These are phyloP conservation scores for Athalia rosae DNA, from an alignment of 2,888 invertebrate species.

Conservation along the genomic window DNA sequence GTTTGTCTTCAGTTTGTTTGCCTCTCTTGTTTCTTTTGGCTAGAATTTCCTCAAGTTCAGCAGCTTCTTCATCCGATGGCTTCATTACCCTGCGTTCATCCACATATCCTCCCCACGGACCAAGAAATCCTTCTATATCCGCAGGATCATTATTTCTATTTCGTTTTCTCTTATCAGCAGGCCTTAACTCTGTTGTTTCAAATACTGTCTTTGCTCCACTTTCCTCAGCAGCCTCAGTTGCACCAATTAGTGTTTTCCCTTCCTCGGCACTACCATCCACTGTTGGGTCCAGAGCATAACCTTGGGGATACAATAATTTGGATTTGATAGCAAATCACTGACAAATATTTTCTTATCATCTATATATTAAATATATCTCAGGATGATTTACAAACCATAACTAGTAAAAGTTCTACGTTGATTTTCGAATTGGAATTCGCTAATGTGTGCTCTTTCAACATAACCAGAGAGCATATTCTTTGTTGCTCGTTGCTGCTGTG, in stretches of 20 bases:
- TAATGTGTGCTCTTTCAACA: constrained; percentile 96
- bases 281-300: constrained; percentile 96
- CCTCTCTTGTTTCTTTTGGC: constrained; percentile 93
- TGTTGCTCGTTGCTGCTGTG: constrained; percentile 89
- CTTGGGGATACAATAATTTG: constrained; percentile 58
- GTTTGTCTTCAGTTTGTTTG: constrained; percentile 89
- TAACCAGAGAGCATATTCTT: constrained; percentile 96
- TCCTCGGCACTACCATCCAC: constrained; percentile 78
- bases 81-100: constrained; percentile 92
- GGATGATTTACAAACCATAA: constrained; percentile 77
- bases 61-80: constrained; percentile 95
- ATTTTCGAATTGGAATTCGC: constrained; percentile 97
- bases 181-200: constrained; percentile 85
- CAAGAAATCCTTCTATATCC: constrained; percentile 96
- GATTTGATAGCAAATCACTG: not conserved
- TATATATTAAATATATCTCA: constrained; percentile 25
- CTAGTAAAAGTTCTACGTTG: constrained; percentile 95
- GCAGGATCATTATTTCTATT: constrained; percentile 91
- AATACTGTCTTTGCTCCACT: constrained; percentile 91
- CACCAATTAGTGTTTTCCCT: constrained; percentile 76
- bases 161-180: constrained; percentile 87
- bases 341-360: constrained; percentile 6
- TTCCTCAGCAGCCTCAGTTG: constrained; percentile 83
- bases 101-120: constrained; percentile 97
- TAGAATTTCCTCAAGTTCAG: constrained; percentile 94